Percentiles rank a stretch among this genome's conserved stretches.
Evolutionary conservation across 2,113 vertebrate genomes (phyloP).

Genomic region (Caranx ignobilis): DNA sequence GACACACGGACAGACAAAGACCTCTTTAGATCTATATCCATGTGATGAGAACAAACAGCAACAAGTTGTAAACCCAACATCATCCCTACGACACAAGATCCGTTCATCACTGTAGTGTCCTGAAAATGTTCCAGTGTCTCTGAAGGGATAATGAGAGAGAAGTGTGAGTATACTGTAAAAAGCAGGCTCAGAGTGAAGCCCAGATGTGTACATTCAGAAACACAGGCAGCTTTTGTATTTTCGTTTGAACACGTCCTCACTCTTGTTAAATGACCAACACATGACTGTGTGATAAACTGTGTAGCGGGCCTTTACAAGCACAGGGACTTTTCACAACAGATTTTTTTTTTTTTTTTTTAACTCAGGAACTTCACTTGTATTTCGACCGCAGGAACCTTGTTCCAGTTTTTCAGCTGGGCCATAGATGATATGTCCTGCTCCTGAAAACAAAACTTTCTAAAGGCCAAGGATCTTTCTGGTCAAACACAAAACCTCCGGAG

Average conservation of each 20-base stretch:
- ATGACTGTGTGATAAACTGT: background rate
- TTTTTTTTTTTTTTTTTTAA: background rate
- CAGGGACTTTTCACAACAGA: background rate
- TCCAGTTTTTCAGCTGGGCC: too few relatives aligned
- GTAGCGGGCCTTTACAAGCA: background rate
- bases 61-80: slow-evolving; percentile 5
- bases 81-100: background rate
- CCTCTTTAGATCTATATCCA: background rate
- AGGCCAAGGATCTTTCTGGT: too few relatives aligned
- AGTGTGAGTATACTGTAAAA: slow-evolving; percentile 6
- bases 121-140: slow-evolving; percentile 6
- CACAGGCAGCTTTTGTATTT: slow-evolving; percentile 4
- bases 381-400: too few relatives aligned
- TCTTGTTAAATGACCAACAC: background rate
- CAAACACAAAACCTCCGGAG: background rate
- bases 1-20: background rate
- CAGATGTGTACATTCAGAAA: background rate
- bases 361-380: too few relatives aligned
- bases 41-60: slow-evolving; percentile 1
- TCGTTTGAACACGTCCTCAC: background rate
- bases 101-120: background rate
- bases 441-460: too few relatives aligned
- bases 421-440: too few relatives aligned
- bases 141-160: background rate
- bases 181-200: slow-evolving; percentile 1